Evolutionary conservation across 92 coral and sea anemone genomes (phyloP), one percentile per base, ranked within the genome.

Genomic region (Phymanthus crucifer): DNA sequence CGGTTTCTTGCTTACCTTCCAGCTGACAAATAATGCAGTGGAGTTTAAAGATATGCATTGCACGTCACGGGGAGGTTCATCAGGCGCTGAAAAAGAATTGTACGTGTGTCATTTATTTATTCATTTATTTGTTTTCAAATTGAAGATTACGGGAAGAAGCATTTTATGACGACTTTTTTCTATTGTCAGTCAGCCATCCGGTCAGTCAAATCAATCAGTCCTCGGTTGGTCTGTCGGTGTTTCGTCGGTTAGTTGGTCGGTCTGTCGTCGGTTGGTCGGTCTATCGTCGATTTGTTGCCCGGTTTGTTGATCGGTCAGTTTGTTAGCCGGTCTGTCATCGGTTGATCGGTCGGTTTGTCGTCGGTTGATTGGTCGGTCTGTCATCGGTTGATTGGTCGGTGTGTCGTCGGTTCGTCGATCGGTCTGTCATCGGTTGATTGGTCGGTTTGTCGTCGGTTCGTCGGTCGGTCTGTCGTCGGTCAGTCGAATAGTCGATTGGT

Each of bases 1-100:
- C 17, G 10, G 18, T 43, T 43, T 43, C 0, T 6, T 24, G 19
- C 83, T 71, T 71, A 95, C 98, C 97, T 95, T 85, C 93, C 97
- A 95, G 52, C 71, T 76, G 24, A 90, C 93, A 13, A 82, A 71
- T 36, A 95, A 83, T 14, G 94, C 61, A 69, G 74, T 75, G 12
- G 93, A 47, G 33, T 85, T 80, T 64, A 76, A 23, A 21, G 92
- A 45, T 40, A 40, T 64, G 21, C 88, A 80, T 33, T 69, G 76
- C 10, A 94, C 78, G 40, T 82, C 84, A 33, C 72, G 73, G 12
- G 98, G 98, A 9, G 96, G 80, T 3, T 14, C 87, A 16, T 29
- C 50, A 5, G 98, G 98, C 38, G 92, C 98, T 94, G 70, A 68
- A 10, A 43, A 23, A 54, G n/a, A n/a, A n/a, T n/a, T n/a, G n/a